Conservation (phyloP, 1,140 invertebrate genomes). For the Linepithema humile region DNA sequence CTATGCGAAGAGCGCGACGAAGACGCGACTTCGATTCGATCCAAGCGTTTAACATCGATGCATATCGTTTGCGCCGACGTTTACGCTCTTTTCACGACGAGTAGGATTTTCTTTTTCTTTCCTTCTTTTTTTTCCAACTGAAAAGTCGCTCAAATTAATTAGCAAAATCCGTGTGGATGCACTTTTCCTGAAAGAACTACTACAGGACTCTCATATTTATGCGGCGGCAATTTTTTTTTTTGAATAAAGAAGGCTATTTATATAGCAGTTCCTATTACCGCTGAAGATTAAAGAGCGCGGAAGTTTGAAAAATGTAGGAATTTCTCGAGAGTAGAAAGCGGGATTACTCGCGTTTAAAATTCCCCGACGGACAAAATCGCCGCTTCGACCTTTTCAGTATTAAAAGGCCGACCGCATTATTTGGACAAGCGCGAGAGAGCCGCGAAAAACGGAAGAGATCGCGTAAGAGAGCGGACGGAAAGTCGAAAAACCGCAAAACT, state of each 20-base stretch:
- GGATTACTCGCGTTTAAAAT: constrained; percentile 49
- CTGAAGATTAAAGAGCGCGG: constrained; percentile 42
- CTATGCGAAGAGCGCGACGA: constrained; percentile 50
- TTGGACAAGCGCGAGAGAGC: neutral
- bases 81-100: neutral
- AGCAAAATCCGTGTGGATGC: neutral
- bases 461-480: constrained; percentile 3
- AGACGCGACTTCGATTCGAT: constrained; percentile 43
- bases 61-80: constrained; percentile 21
- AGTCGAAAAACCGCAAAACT: constrained; percentile 46
- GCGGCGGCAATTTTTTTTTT: neutral
- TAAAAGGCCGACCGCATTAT: constrained; percentile 29
- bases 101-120: neutral
- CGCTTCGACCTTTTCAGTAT: constrained; percentile 27
- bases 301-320: constrained; percentile 44
- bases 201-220: neutral
- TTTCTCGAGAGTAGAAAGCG: constrained; percentile 45
- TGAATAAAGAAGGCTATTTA: constrained; percentile 19
- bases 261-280: constrained; percentile 7
- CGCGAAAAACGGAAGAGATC: neutral
- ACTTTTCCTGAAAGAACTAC: neutral
- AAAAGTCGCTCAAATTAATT: neutral
- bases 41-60: constrained; percentile 23
- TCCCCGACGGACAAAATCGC: constrained; percentile 38
- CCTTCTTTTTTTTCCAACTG: too few species aligned